Conservation (phyloP, 2,113 vertebrate species). For the Megaceryle maxima region DNA sequence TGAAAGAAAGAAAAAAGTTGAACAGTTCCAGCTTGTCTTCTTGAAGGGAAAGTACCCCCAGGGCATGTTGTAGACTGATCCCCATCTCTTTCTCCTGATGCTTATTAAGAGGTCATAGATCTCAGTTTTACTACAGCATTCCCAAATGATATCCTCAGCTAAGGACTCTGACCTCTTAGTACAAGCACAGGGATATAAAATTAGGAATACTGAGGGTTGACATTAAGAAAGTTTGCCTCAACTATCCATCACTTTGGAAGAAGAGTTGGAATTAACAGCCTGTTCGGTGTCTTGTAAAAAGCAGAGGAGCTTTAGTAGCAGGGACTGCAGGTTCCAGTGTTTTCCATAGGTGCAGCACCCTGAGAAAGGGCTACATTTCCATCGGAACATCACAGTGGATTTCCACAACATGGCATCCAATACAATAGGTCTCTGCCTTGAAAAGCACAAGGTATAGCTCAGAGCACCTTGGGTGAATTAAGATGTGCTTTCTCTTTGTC, state of each 20-base stretch:
- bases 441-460: background rate
- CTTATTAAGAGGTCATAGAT: slow-evolving; percentile 80
- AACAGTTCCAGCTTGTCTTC: slow-evolving; percentile 72
- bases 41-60: slow-evolving; percentile 74
- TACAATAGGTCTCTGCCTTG: background rate
- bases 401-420: background rate
- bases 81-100: slow-evolving; percentile 70
- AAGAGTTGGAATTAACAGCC: background rate
- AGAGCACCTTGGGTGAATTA: background rate
- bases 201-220: slow-evolving; percentile 40
- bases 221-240: slow-evolving; percentile 40
- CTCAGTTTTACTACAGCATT: slow-evolving; percentile 62
- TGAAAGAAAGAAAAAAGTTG: slow-evolving; percentile 72
- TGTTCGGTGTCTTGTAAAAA: background rate
- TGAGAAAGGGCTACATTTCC: background rate
- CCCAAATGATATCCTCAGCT: slow-evolving; percentile 65
- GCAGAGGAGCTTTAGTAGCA: background rate
- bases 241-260: slow-evolving; percentile 36
- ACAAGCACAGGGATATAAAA: slow-evolving; percentile 55
- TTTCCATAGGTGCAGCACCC: background rate
- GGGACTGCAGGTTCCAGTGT: background rate
- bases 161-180: slow-evolving; percentile 51
- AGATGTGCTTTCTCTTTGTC: background rate
- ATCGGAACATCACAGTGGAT: background rate
- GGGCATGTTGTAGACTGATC: slow-evolving; percentile 70